Percentiles rank a stretch among this genome's conserved stretches.
Conservation (phyloP, 2,113 vertebrate genomes). For the Romanogobio albipinnatus region DNA sequence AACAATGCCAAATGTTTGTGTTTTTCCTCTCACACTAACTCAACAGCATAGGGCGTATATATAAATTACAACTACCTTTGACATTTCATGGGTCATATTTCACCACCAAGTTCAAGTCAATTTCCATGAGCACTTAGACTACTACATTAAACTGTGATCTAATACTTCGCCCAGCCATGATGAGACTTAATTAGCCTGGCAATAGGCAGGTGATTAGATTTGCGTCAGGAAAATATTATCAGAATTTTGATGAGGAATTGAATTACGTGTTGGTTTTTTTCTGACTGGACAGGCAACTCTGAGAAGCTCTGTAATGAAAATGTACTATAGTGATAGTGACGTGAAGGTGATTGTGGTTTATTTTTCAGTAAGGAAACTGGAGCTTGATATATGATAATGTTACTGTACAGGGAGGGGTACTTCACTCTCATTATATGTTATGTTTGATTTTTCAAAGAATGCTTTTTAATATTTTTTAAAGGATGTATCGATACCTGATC, state of each 20-base stretch:
- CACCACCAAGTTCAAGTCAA: conserved; percentile 53
- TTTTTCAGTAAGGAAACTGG: conserved; percentile 52
- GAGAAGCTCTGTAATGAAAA: conserved; percentile 45
- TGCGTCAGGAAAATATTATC: conserved; percentile 69
- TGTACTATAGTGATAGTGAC: conserved; percentile 36
- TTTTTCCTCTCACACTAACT: conserved; percentile 35
- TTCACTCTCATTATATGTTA: background rate
- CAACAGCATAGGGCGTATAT: background rate
- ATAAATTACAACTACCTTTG: conserved; percentile 43
- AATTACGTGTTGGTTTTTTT: conserved; percentile 74
- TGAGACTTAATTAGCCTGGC: conserved; percentile 59
- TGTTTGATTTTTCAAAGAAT: background rate
- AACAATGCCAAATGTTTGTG: background rate
- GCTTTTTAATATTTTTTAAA: background rate
- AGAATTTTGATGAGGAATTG: conserved; percentile 74
- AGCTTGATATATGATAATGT: conserved; percentile 42
- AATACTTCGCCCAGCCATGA: conserved; percentile 53
- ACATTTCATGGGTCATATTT: conserved; percentile 48
- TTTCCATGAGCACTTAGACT: conserved; percentile 58
- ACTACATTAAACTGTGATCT: conserved; percentile 61
- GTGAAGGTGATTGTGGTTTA: conserved; percentile 52
- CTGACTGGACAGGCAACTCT: conserved; percentile 68
- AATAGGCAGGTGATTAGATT: conserved; percentile 64
- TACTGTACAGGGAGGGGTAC: conserved; percentile 3
- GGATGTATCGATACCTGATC: background rate